phyloP scores from a whole-genome alignment of 53 echinoderm and acorn worm species.

The Hippasteria phrygiana region DNA sequence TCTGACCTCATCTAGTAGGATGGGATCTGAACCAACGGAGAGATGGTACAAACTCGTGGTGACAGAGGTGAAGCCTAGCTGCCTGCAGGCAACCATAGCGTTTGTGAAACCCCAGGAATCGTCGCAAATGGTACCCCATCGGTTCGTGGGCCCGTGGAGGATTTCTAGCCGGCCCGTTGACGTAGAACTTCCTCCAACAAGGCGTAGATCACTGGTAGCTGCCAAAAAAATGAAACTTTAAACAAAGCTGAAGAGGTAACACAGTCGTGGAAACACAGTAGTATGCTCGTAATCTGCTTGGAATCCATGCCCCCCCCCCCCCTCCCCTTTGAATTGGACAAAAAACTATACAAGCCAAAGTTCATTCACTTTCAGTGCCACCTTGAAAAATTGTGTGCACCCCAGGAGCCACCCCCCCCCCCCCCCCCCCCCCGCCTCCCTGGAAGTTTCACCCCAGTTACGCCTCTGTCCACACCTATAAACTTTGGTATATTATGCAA shows the following conservation, averaged over 20 bases:
- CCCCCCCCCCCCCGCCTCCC: too few species aligned
- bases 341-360: too few species aligned
- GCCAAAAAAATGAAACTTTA: neutral
- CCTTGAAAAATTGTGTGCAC: too few species aligned
- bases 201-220: conserved; percentile 5
- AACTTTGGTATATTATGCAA: too few species aligned
- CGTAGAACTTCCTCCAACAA: neutral
- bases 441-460: too few species aligned
- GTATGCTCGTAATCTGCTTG: too few species aligned
- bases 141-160: neutral
- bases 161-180: conserved; percentile 7
- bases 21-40: neutral
- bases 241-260: neutral
- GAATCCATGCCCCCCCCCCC: too few species aligned
- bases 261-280: neutral
- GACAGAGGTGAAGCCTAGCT: conserved; percentile 23
- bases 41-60: neutral
- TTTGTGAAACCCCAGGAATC: neutral
- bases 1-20: neutral
- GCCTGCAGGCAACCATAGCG: conserved; percentile 26
- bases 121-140: conserved; percentile 25
- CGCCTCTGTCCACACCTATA: too few species aligned
- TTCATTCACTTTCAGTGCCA: too few species aligned
- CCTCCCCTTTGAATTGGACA: too few species aligned
- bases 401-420: too few species aligned